phyloP scores from a whole-genome alignment of 2,888 invertebrate species.

The Pammene aurita region DNA sequence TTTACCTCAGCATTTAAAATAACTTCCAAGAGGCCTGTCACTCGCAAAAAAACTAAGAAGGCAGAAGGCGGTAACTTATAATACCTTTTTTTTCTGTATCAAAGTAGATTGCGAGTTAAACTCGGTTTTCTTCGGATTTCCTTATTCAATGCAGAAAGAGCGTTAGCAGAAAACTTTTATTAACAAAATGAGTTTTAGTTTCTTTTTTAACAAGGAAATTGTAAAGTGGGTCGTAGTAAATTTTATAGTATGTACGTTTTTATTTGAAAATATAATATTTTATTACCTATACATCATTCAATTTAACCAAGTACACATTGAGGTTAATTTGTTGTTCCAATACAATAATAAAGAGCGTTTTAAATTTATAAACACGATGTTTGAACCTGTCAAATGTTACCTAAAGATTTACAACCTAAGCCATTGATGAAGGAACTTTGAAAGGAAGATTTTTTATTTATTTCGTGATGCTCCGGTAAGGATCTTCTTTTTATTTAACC shows the following conservation, averaged over 20 bases:
- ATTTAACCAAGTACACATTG: no score
- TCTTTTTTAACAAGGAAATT: neutral
- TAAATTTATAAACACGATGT: no score
- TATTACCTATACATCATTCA: no score
- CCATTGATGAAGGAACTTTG: no score
- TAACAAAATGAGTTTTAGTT: neutral
- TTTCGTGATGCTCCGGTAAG: no score
- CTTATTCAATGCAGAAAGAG: constrained; percentile 45
- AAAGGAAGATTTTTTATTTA: no score
- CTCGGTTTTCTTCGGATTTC: constrained; percentile 53
- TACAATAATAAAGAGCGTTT: no score
- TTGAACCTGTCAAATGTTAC: no score
- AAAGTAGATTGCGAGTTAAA: constrained; percentile 54
- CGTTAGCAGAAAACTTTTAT: constrained; percentile 39
- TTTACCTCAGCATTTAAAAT: neutral
- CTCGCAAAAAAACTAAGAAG: constrained; percentile 7
- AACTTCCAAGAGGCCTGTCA: constrained; percentile 1
- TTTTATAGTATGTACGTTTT: neutral
- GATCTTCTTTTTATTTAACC: no score
- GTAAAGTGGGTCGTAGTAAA: neutral
- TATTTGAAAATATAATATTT: no score
- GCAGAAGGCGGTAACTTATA: constrained; percentile 47
- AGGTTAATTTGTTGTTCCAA: no score
- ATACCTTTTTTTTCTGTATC: constrained; percentile 51
- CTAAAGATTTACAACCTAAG: no score